Conservation (phyloP, 37 sponge, comb jelly and placozoan species). For the Bolinopsis microptera region DNA sequence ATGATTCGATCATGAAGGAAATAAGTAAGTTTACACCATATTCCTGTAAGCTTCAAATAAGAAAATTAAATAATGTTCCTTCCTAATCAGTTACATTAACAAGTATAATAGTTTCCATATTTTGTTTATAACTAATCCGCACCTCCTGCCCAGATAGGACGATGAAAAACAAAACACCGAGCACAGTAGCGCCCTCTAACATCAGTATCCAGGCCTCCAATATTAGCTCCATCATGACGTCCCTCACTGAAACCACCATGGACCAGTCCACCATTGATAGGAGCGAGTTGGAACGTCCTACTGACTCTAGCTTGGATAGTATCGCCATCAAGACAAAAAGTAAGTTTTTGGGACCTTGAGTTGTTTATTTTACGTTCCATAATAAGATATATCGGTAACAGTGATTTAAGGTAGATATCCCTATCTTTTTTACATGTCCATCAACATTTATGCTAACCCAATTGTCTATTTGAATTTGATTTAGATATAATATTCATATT, state of each 20-base stretch:
- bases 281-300: not conserved
- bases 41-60: not conserved
- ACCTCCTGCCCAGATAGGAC: slow-evolving; percentile 5
- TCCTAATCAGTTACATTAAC: too few relatives aligned
- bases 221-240: slow-evolving; percentile 54
- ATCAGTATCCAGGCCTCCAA: slow-evolving; percentile 6
- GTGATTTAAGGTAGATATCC: too few relatives aligned
- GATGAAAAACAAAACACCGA: not conserved
- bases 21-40: slow-evolving; percentile 59
- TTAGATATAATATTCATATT: too few relatives aligned
- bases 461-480: too few relatives aligned
- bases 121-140: not conserved
- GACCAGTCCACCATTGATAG: not conserved
- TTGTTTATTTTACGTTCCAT: too few relatives aligned
- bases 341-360: too few relatives aligned
- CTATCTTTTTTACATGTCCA: too few relatives aligned
- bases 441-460: too few relatives aligned
- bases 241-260: slow-evolving; percentile 36
- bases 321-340: not conserved
- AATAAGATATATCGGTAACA: too few relatives aligned
- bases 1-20: slow-evolving; percentile 62
- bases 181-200: slow-evolving; percentile 3
- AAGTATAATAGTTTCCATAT: too few relatives aligned
- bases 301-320: slow-evolving; percentile 27
- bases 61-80: too few relatives aligned